Percentiles rank a stretch among this genome's conserved stretches.
These are phyloP conservation scores for Thamnaconus septentrionalis DNA, from an alignment of 2,113 vertebrate species.

Conservation along the genomic window DNA sequence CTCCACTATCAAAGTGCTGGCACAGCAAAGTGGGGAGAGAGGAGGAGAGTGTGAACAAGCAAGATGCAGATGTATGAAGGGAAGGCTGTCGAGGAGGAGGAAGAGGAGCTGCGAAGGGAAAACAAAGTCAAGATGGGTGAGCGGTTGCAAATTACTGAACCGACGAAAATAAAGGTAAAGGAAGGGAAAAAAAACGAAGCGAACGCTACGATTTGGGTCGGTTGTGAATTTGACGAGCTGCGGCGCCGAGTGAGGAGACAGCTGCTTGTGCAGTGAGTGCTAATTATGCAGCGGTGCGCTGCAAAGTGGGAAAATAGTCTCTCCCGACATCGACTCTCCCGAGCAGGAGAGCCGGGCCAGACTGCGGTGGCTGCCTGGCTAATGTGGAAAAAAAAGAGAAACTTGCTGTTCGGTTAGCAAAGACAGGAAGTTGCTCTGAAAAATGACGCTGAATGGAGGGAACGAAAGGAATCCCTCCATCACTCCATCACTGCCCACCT, in stretches of 20 bases:
- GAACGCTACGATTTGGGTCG: not conserved
- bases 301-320: conserved; percentile 54
- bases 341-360: too few relatives aligned
- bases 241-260: conserved; percentile 49
- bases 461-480: too few relatives aligned
- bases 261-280: conserved; percentile 65
- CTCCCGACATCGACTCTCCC: too few relatives aligned
- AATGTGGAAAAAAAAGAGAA: too few relatives aligned
- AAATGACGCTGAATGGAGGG: too few relatives aligned
- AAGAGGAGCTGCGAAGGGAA: conserved; percentile 22
- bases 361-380: too few relatives aligned
- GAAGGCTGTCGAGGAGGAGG: conserved; percentile 20
- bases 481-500: too few relatives aligned
- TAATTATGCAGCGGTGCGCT: conserved; percentile 66
- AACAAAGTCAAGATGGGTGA: conserved; percentile 26
- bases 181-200: conserved; percentile 8
- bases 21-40: conserved; percentile 63
- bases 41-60: conserved; percentile 10
- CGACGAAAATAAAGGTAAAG: conserved; percentile 38
- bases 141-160: conserved; percentile 24
- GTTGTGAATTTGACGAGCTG: conserved; percentile 38
- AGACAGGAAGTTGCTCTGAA: too few relatives aligned
- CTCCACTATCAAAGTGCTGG: conserved; percentile 72
- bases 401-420: too few relatives aligned
- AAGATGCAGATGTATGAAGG: conserved; percentile 14